Conservation (phyloP, 2,888 invertebrate species). For the Harpalus rufipes region DNA sequence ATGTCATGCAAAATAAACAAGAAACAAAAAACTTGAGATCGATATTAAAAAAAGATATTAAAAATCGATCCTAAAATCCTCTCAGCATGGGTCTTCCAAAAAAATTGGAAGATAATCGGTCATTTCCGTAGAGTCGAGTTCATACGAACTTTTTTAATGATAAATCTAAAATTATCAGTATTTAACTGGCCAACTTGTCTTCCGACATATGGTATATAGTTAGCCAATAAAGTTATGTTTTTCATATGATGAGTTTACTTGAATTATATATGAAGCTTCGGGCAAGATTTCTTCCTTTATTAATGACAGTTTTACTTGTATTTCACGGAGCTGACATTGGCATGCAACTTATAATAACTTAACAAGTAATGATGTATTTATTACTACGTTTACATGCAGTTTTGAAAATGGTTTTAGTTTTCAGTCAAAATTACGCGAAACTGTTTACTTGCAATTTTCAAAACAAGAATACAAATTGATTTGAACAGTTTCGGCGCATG, state of each 20-base stretch:
- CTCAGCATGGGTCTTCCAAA: constrained; percentile 46
- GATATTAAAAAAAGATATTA: constrained; percentile 4
- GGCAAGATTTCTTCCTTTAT: too few species aligned
- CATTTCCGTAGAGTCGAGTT: not conserved
- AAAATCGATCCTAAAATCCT: constrained; percentile 1
- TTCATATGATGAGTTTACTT: not conserved
- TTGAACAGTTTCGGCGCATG: too few species aligned
- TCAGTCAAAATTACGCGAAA: too few species aligned
- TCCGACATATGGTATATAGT: constrained; percentile 57
- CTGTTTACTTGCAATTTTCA: too few species aligned
- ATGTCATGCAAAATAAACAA: not conserved
- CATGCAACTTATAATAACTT: too few species aligned
- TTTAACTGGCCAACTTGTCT: constrained; percentile 27
- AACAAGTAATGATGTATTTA: too few species aligned
- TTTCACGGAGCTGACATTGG: too few species aligned
- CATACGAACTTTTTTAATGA: not conserved
- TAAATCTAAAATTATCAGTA: constrained; percentile 11
- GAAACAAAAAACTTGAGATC: constrained; percentile 3
- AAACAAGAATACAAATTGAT: too few species aligned
- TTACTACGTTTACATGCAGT: too few species aligned
- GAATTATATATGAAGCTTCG: not conserved
- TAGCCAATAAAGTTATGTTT: constrained; percentile 35
- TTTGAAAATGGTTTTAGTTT: too few species aligned
- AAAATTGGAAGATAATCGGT: constrained; percentile 11
- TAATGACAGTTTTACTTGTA: too few species aligned